Conservation (phyloP, 2,888 invertebrate species). For the Macaria liturata region DNA sequence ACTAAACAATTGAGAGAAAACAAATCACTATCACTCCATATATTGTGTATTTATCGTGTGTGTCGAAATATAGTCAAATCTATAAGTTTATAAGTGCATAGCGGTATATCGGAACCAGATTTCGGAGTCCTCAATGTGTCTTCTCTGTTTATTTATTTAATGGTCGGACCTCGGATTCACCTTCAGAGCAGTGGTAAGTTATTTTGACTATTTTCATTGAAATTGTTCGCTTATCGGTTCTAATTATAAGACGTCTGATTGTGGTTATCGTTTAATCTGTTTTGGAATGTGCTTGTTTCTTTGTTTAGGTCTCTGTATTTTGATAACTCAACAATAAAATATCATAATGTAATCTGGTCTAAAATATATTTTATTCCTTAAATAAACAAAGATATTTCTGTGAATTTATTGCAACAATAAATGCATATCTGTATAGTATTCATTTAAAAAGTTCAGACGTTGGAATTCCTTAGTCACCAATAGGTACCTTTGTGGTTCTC, state of each 20-base stretch:
- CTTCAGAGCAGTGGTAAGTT: conserved; percentile 43
- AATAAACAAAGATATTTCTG: too few species aligned
- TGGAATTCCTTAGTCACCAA: too few species aligned
- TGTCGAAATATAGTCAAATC: conserved; percentile 44
- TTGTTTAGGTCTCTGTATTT: conserved; percentile 5
- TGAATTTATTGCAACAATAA: too few species aligned
- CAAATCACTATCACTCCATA: conserved; percentile 20
- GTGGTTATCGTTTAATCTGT: conserved; percentile 11
- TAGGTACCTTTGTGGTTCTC: too few species aligned
- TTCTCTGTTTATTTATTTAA: conserved; percentile 54
- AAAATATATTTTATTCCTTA: too few species aligned
- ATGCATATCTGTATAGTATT: too few species aligned
- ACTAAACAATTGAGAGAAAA: conserved; percentile 13
- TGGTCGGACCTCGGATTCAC: conserved; percentile 35
- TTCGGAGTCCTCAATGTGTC: conserved; percentile 54
- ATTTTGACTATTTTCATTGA: conserved; percentile 15
- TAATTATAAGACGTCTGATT: conserved; percentile 8
- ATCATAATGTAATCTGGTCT: too few species aligned
- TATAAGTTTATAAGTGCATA: conserved; percentile 55
- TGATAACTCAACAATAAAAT: too few species aligned
- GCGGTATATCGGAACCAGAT: conserved; percentile 70
- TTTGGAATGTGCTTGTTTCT: conserved; percentile 16
- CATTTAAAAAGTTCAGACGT: too few species aligned
- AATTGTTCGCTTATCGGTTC: conserved; percentile 18
- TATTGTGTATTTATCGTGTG: conserved; percentile 26